A percentile compares a stretch with the other conserved stretches of the same genome.
Conservation (phyloP, 2,113 vertebrate genomes). For the Morphnarchus princeps region DNA sequence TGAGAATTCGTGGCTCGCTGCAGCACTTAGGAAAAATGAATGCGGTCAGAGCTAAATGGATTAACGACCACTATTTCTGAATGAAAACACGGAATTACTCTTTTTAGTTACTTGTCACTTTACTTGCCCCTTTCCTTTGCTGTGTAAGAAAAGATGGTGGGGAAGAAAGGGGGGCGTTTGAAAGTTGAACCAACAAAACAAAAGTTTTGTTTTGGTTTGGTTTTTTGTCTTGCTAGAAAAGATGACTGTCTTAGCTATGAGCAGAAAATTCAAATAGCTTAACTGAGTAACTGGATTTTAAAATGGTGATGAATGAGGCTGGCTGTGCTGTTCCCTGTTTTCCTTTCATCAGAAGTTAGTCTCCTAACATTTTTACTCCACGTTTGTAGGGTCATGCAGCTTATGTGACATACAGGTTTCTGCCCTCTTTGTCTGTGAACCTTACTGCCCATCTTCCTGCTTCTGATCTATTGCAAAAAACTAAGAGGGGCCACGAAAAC, state of each 20-base stretch:
- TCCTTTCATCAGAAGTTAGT: background rate
- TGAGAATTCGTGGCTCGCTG: background rate
- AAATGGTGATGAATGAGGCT: background rate
- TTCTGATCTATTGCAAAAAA: background rate
- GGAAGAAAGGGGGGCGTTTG: background rate
- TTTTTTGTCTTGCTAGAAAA: background rate
- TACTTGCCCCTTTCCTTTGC: background rate
- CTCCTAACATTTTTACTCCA: background rate
- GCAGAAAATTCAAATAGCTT: background rate
- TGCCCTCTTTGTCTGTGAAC: background rate
- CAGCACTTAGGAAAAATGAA: background rate
- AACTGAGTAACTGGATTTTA: background rate
- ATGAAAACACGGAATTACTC: background rate
- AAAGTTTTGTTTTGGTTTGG: background rate
- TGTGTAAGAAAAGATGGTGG: background rate
- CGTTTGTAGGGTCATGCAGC: background rate
- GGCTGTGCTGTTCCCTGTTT: background rate
- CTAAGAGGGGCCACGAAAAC: background rate
- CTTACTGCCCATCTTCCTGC: background rate
- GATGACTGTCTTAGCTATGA: background rate
- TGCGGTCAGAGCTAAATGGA: background rate
- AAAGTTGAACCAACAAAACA: background rate
- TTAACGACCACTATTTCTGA: background rate
- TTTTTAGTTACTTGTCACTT: background rate
- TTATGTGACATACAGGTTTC: accelerated